Evolutionary conservation across 2,888 invertebrate genomes (phyloP), one percentile per base, ranked within the genome.

Genomic region (Hyalella azteca): DNA sequence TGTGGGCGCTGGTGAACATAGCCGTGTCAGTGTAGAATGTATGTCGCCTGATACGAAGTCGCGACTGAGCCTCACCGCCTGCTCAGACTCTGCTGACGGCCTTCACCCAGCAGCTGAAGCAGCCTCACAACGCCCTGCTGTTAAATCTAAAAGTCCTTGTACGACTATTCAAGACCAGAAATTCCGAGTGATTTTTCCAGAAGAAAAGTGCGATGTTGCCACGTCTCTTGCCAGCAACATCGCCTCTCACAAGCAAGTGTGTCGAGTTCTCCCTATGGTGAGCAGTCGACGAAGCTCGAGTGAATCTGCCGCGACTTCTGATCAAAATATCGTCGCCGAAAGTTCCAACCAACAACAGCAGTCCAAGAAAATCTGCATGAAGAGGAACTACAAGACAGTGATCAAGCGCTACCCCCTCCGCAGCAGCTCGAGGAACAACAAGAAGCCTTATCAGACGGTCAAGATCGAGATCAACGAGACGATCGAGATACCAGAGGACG

Each of bases 401-500:
- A 84, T 84, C 15, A 84, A 84, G 59, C 82, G 82, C 32, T 84
- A 84, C 45, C 84, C 84, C 15, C 79, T 84, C 4, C 77, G 84
- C 41, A 84, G 84, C 77, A 81, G 79, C 29, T 80, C 82, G 80
- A 48, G 84, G 26, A 82, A 81, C 26, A 79, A 80, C 45, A 81
- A 82, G 26, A 48, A 73, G 19, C 84, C 84, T 3, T 84, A 84
- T 77, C 80, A 84, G 50, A 84, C 84, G 26, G 84, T 84, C 36
- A 81, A 84, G 66, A 84, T 84, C n/a, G 84, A 84, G 66, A 84
- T 84, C 15, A 82, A 84, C 66, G 84, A 84, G 66, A 84, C 82
- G 19, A 84, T 84, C 19, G 84, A 84, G 59, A 82, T 82, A 22
- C 84, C 84, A 26, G 79, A 79, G 4, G 84, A 79, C 9, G 84